A percentile compares a stretch with the other conserved stretches of the same genome.
Conservation (phyloP, 2,797 vertebrate species). For the Semaprochilodus insignis region DNA sequence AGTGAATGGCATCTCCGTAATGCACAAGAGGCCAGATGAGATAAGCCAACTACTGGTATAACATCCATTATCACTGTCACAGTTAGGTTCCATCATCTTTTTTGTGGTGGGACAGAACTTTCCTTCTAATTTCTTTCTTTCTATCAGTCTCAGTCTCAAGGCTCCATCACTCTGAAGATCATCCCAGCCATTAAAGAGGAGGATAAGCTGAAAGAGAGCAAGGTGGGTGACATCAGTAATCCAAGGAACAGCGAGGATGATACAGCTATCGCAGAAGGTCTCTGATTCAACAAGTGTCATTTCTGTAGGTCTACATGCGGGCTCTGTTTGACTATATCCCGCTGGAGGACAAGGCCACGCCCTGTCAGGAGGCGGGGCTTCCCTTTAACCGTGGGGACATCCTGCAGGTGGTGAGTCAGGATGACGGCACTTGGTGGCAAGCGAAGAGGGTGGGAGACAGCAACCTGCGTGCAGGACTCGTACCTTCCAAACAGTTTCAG, state of each 20-base stretch:
- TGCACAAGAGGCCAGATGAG: slow-evolving; percentile 94
- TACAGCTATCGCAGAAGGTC: too few species aligned
- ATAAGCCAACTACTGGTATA: slow-evolving; percentile 96
- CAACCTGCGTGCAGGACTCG: slow-evolving; percentile 93
- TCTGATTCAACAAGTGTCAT: neutral
- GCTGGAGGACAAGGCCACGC: slow-evolving; percentile 94
- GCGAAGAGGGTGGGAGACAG: slow-evolving; percentile 92
- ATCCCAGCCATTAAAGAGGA: slow-evolving; percentile 94
- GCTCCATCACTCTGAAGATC: slow-evolving; percentile 95
- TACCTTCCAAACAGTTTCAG: slow-evolving; percentile 97
- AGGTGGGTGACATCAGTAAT: slow-evolving; percentile 74
- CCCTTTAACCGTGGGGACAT: slow-evolving; percentile 94
- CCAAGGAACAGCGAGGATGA: too few species aligned
- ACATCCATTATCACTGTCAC: neutral
- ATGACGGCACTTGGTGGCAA: slow-evolving; percentile 98
- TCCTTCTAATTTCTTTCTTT: neutral
- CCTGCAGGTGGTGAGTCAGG: slow-evolving; percentile 97
- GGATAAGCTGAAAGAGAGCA: slow-evolving; percentile 89
- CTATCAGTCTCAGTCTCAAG: slow-evolving; percentile 92
- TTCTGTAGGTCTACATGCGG: slow-evolving; percentile 90
- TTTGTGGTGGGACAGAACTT: neutral
- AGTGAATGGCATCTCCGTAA: slow-evolving; percentile 91
- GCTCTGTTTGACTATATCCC: slow-evolving; percentile 96
- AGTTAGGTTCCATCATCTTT: neutral
- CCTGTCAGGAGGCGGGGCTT: slow-evolving; percentile 97